Evolutionary conservation across 2,113 vertebrate species (phyloP), one percentile per base, ranked within the genome.

Genomic region (Pygoscelis adeliae): DNA sequence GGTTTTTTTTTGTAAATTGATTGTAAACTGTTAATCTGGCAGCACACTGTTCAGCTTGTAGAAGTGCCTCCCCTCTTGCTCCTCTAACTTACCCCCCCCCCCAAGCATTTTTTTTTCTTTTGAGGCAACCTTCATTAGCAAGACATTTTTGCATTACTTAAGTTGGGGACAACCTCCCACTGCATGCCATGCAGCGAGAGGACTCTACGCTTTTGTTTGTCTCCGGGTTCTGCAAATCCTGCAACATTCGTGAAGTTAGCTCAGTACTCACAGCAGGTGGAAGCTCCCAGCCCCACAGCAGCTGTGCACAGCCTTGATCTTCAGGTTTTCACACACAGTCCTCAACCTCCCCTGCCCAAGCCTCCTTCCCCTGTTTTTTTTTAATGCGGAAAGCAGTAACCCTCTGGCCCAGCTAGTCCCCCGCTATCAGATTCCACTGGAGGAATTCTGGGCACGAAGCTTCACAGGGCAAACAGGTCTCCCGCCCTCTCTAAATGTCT

Each of bases 401-500:
- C 42, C 42, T 42, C 42, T 42, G 42, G 42, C 42, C 42, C 42
- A 42, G 42, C 42, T 42, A 42, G 42, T 42, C 42, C 42, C 14
- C 42, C 0, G 15, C 94, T 77, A 87, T 97, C 97, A 83, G 95
- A 95, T 95, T 96, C 82, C 85, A 79, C 12, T 1, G 2, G 90
- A 96, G 98, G 98, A 99, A 99, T 99, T 98, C 93, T 93, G 98
- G 95, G 97, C 98, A 98, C 16, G 89, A 97, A 93, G 86, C 92
- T 97, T 98, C 97, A 95, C 81, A 88, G 89, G n/a, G 82, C 84
- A 87, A 94, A 94, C 50, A 78, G 87, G 69, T 93, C 90, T 88
- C 76, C 89, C 1, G 72, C 67, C 46, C 77, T 47, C 91, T 71
- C 78, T 76, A 78, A 94, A 93, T 82, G 73, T 71, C 84, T 73